Base-by-base conservation (phyloP, 2,113 vertebrate genomes). In the Dicaeum eximium region DNA sequence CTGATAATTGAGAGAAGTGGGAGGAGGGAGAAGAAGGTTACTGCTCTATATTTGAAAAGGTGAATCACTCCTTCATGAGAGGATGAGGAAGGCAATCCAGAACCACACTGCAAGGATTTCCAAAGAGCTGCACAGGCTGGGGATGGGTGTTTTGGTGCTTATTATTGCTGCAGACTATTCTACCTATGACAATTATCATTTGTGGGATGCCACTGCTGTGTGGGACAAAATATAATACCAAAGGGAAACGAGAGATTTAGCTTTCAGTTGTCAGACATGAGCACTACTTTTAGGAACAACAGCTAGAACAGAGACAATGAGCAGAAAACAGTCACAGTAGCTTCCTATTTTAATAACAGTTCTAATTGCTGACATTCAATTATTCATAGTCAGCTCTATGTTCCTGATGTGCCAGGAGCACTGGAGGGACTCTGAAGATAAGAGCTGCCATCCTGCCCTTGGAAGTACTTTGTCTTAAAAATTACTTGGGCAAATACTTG, bases 11-110 rank as follows among this genome's bases (percentile, higher is more conserved):
- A 96, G 83, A 66, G 67, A 93, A 78, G 82, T 27, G 15, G 77
- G 56, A 97, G 80, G 91, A 90, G 66, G 87, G 67, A 92, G 92
- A 92, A 78, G 79, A 62, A 94, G 78, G 87, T 95, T 95, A 96
- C 20, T 95, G 95, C 54, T 96, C 95, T 92, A 84, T 89, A 97
- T 97, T 92, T 90, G 92, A 94, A 97, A 96, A 96, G 94, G 95
- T 96, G 96, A 97, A 96, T 93, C 92, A 93, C 90, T 96, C 94
- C 96, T 96, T 96, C 88, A 93, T 35, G 37, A 74, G 60, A 71
- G 38, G 20, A 94, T 58, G 62, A 60, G 13, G 48, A 60, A 89
- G 28, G 69, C 82, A 96, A 88, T 83, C 45, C 72, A 94, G 75
- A 90, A 67, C 31, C 48, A 44, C 24, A 42, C 10, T 42, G 40